Evolutionary conservation across 2,888 invertebrate genomes (phyloP).

Genomic region (Nasonovia ribisnigri): DNA sequence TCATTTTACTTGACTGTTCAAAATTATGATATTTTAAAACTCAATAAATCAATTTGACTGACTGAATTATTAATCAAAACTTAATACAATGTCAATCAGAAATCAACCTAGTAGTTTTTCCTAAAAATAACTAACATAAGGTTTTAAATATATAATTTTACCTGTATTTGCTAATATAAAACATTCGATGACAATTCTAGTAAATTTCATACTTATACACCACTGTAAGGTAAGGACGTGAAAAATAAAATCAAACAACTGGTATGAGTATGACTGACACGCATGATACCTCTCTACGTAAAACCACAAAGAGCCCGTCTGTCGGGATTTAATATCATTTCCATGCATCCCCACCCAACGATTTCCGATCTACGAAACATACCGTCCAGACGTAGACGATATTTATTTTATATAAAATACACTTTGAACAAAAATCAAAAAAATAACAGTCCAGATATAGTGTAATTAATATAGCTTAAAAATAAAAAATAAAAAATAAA

Average conservation of each 20-base stretch:
- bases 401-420: neutral
- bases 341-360: slow-evolving; percentile 26
- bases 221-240: slow-evolving; percentile 5
- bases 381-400: neutral
- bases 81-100: neutral
- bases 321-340: slow-evolving; percentile 55
- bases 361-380: neutral
- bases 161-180: slow-evolving; percentile 9
- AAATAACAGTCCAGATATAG: neutral
- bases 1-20: neutral
- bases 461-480: neutral
- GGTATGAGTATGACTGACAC: slow-evolving; percentile 36
- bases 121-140: neutral
- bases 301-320: slow-evolving; percentile 57
- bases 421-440: neutral
- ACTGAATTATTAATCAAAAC: neutral
- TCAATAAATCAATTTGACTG: neutral
- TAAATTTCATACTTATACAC: neutral
- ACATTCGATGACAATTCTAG: neutral
- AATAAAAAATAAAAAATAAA: neutral
- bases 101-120: neutral
- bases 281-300: slow-evolving; percentile 37
- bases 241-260: slow-evolving; percentile 24
- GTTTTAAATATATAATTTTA: slow-evolving; percentile 19
- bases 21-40: neutral